Evolutionary conservation across 2,113 vertebrate genomes (phyloP), one percentile per base, ranked within the genome.

Genomic region (Gasterosteus aculeatus): DNA sequence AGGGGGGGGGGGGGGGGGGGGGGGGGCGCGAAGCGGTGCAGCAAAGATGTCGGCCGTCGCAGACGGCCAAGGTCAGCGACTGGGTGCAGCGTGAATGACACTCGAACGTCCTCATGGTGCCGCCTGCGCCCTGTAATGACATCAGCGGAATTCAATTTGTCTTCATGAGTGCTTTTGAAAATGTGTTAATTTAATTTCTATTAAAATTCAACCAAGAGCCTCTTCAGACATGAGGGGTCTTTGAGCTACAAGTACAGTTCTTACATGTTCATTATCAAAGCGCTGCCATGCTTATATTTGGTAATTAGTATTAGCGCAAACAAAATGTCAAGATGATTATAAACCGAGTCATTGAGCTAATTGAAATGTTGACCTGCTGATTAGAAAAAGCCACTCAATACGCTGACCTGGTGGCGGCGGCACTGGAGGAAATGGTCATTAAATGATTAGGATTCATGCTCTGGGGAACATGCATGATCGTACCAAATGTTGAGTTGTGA

Each of bases 61-160:
- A 85, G 80, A 82, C 85, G 77, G 75, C 73, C 83, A 90, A 86
- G 84, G 88, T 89, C 87, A 87, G 80, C 1, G 42, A 57, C 53
- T 75, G 69, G 29, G 62, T 58, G 53, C 69, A 41, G 41, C 83
- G 72, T 74, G 76, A 81, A 76, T 79, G 70, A 87, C 69, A 57
- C 68, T 38, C 59, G 10, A 47, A 80, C 81, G 51, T 59, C 80
- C 60, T 64, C 65, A 39, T 33, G 41, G 44, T 29, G 19, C 53
- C 16, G 26, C 65, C 63, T 41, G 57, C 66, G 62, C 63, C 54
- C 2, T 9, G 62, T 29, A 31, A 64, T 58, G 19, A 63, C 54
- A 69, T 33, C 18, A 33, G 38, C 53, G 19, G 5, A 33, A 72
- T 33, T 44, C 0, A 35, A 59, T 46, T 18, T 19, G 16, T 42